Evolutionary conservation across 2,888 invertebrate genomes (phyloP).

Genomic region (Polydrusus pterygomalis): DNA sequence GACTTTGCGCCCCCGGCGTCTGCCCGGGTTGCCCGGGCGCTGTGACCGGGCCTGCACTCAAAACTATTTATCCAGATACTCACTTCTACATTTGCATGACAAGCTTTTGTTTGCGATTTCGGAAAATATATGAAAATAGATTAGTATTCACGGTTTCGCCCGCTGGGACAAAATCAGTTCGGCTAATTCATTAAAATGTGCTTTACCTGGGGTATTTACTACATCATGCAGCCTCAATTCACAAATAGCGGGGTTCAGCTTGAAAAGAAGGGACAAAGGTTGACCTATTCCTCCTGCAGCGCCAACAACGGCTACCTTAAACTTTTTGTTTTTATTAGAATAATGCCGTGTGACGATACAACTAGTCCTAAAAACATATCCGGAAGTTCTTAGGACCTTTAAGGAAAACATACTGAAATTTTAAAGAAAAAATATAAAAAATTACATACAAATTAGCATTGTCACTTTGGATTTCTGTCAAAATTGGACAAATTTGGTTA

Average conservation of each 20-base stretch:
- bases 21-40: too few species aligned
- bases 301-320: conserved; percentile 76
- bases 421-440: too few species aligned
- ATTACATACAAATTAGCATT: not conserved
- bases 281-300: conserved; percentile 97
- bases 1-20: too few species aligned
- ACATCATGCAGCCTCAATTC: conserved; percentile 84
- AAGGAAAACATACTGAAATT: conserved; percentile 11
- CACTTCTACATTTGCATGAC: too few species aligned
- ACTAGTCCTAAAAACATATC: not conserved
- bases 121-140: too few species aligned
- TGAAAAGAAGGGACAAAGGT: conserved; percentile 92
- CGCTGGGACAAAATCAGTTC: not conserved
- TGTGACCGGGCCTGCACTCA: too few species aligned
- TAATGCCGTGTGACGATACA: conserved; percentile 20
- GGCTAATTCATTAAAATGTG: not conserved
- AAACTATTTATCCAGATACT: too few species aligned
- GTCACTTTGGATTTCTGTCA: not conserved
- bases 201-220: conserved; percentile 67
- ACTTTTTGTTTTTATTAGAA: not conserved
- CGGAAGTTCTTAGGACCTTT: not conserved
- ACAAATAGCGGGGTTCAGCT: conserved; percentile 87
- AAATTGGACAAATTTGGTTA: not conserved
- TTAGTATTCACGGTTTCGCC: too few species aligned
- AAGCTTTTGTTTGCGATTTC: too few species aligned